These are phyloP conservation scores for Taphrorychus bicolor DNA, from an alignment of 2,888 invertebrate species.

Conservation along the genomic window DNA sequence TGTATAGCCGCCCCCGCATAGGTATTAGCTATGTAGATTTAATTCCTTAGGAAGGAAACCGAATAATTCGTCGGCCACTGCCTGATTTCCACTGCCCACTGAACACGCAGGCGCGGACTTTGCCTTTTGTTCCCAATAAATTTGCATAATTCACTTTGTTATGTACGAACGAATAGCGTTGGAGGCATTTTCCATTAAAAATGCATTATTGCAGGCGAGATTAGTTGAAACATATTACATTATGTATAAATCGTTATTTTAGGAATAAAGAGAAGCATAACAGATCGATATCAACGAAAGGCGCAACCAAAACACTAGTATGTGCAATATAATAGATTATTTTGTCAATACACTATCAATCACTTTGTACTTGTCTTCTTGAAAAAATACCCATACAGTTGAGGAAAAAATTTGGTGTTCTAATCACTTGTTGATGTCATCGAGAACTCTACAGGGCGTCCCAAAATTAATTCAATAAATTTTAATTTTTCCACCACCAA, in stretches of 20 bases:
- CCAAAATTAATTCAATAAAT: no score
- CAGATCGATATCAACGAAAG: no score
- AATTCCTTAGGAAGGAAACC: conserved; percentile 56
- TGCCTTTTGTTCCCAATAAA: conserved; percentile 43
- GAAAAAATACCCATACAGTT: no score
- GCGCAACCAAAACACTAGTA: no score
- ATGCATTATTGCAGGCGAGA: background rate
- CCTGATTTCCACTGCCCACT: conserved; percentile 47
- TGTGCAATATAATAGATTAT: no score
- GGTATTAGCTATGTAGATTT: conserved; percentile 25
- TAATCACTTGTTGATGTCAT: no score
- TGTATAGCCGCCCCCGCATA: background rate
- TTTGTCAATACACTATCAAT: no score
- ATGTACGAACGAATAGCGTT: background rate
- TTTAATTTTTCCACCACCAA: no score
- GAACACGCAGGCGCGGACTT: conserved; percentile 55
- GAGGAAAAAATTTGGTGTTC: no score
- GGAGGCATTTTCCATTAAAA: background rate
- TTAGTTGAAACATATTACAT: background rate
- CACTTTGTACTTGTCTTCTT: no score
- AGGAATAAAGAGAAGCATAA: background rate
- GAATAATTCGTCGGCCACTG: conserved; percentile 56
- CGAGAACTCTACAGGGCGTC: no score
- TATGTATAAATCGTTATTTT: no score
- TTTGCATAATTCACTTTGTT: background rate